Percentiles rank a stretch among this genome's conserved stretches.
Conservation (phyloP, 2,113 vertebrate genomes). For the Mesitornis unicolor region DNA sequence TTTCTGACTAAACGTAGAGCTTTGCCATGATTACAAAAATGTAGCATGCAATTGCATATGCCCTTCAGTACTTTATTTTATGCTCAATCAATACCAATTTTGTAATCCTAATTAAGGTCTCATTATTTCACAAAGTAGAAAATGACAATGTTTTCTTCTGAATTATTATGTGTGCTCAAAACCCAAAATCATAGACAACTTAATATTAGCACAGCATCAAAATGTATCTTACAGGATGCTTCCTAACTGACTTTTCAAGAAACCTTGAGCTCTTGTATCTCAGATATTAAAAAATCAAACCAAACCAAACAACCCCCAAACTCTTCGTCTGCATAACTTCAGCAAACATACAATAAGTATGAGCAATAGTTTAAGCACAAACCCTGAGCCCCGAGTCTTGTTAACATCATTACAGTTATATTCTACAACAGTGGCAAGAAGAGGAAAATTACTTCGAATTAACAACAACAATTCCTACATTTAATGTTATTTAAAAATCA, state of each 20-base stretch:
- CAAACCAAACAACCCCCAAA: background rate
- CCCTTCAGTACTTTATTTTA: background rate
- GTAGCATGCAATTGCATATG: background rate
- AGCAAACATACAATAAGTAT: background rate
- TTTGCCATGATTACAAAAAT: background rate
- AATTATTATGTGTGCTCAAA: background rate
- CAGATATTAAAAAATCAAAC: background rate
- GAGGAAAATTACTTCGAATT: conserved; percentile 68
- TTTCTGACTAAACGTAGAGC: background rate
- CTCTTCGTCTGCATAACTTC: background rate
- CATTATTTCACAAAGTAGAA: background rate
- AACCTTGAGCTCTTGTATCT: background rate
- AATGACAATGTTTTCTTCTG: background rate
- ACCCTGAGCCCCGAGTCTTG: background rate
- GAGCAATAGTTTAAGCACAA: background rate
- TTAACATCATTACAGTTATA: conserved; percentile 18
- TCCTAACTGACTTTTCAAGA: background rate
- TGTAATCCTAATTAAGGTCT: background rate
- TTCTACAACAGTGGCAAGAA: conserved; percentile 36
- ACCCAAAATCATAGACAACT: background rate
- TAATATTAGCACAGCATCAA: background rate
- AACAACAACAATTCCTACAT: conserved; percentile 73
- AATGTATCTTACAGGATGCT: background rate
- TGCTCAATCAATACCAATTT: background rate
- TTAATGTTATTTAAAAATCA: conserved; percentile 80